These are phyloP conservation scores for Sebastes fasciatus DNA, from an alignment of 2,113 vertebrate genomes.

Conservation along the genomic window DNA sequence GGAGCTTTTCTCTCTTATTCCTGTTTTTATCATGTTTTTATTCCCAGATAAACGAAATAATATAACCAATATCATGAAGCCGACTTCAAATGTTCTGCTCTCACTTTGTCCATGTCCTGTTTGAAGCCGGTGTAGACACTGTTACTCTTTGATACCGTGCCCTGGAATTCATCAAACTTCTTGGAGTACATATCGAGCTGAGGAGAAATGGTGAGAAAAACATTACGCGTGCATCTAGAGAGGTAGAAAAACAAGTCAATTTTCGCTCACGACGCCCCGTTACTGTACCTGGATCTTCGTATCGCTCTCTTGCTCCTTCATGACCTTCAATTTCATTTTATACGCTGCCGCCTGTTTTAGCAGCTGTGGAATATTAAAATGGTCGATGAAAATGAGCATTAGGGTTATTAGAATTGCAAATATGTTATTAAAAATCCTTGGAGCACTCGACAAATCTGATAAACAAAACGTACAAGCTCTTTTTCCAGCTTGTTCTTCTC, in stretches of 20 bases:
- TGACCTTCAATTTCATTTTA: conserved; percentile 91
- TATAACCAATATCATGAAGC: conserved; percentile 8
- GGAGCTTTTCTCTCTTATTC: conserved; percentile 29
- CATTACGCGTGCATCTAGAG: background rate
- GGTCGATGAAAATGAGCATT: background rate
- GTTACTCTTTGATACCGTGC: conserved; percentile 94
- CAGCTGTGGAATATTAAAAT: conserved; percentile 82
- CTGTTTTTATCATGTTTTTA: conserved; percentile 16
- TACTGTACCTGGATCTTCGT: conserved; percentile 91
- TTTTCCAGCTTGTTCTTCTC: conserved; percentile 92
- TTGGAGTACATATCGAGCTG: conserved; percentile 95
- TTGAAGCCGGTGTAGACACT: conserved; percentile 95
- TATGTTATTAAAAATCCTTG: background rate
- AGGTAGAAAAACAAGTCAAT: background rate
- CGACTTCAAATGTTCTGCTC: conserved; percentile 30
- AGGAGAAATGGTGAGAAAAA: conserved; percentile 33
- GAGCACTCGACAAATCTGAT: background rate
- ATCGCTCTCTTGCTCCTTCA: conserved; percentile 92
- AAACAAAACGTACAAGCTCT: conserved; percentile 86
- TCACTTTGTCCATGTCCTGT: conserved; percentile 98
- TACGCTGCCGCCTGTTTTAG: conserved; percentile 91
- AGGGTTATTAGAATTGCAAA: conserved; percentile 10
- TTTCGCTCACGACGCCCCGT: background rate
- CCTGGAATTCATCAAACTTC: conserved; percentile 98
- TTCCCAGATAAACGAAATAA: conserved; percentile 28